Conservation (phyloP, 2,888 invertebrate species). For the Pharmacophagus antenor region DNA sequence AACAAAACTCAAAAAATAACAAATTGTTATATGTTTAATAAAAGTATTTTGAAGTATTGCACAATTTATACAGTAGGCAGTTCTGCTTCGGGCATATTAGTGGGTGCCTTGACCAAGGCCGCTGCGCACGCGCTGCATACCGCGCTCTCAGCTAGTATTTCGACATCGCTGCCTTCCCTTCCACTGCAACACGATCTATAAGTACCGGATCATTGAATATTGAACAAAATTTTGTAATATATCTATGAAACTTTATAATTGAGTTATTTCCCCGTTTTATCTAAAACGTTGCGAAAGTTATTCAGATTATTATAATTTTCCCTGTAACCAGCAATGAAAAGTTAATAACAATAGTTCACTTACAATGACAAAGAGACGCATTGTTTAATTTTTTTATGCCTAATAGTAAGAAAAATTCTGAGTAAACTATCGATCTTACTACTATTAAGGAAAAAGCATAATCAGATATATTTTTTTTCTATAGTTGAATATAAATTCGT, state of each 20-base stretch:
- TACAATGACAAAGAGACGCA: too few species aligned
- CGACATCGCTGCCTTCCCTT: conserved; percentile 36
- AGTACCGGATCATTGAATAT: conserved; percentile 21
- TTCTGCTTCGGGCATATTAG: conserved; percentile 2
- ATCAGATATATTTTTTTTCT: too few species aligned
- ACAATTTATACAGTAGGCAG: conserved; percentile 1
- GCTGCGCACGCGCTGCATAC: conserved; percentile 44
- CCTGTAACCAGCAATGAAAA: neutral
- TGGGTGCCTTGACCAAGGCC: conserved; percentile 51
- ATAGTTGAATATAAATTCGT: too few species aligned
- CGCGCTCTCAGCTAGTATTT: conserved; percentile 37
- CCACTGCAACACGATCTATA: conserved; percentile 24
- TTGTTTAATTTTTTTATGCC: too few species aligned
- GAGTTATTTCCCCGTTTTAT: conserved; percentile 9
- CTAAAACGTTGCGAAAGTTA: conserved; percentile 1
- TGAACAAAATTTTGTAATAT: conserved; percentile 21
- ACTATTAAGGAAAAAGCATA: too few species aligned
- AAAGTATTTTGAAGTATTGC: neutral
- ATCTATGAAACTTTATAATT: conserved; percentile 4
- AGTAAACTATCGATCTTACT: too few species aligned
- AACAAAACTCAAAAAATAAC: neutral
- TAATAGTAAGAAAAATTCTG: too few species aligned
- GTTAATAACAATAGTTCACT: neutral
- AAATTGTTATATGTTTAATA: neutral
- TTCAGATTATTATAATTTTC: neutral